A percentile compares a stretch with the other conserved stretches of the same genome.
These are phyloP conservation scores for Mustelus asterias DNA, from an alignment of 2,113 vertebrate genomes.

Conservation along the genomic window DNA sequence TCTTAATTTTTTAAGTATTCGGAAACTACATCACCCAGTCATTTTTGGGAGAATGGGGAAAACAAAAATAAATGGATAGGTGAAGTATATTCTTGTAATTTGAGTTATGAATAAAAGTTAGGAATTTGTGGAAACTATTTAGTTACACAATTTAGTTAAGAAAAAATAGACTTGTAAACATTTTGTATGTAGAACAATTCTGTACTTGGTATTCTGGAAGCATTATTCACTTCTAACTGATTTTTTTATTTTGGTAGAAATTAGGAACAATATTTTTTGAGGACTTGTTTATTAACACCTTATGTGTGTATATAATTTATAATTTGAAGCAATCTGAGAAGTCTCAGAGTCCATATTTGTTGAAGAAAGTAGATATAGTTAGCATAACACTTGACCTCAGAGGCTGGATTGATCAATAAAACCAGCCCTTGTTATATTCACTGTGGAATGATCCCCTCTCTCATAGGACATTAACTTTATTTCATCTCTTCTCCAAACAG, in stretches of 20 bases:
- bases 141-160: background rate
- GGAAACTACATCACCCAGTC: background rate
- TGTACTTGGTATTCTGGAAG: background rate
- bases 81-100: background rate
- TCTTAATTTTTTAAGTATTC: background rate
- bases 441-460: slow-evolving; percentile 30
- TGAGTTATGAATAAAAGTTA: background rate
- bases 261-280: background rate
- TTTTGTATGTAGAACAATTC: background rate
- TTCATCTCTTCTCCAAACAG: slow-evolving; percentile 57
- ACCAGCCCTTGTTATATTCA: slow-evolving; percentile 33
- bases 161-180: background rate
- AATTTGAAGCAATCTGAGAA: slow-evolving; percentile 11
- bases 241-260: background rate
- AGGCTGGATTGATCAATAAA: slow-evolving; percentile 40
- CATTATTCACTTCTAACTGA: background rate
- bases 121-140: background rate
- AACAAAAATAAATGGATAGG: background rate
- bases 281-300: background rate
- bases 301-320: background rate
- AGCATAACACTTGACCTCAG: slow-evolving; percentile 40
- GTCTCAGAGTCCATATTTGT: slow-evolving; percentile 19
- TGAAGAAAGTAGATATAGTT: slow-evolving; percentile 39
- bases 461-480: slow-evolving; percentile 43
- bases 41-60: background rate